These are phyloP conservation scores for Daktulosphaira vitifoliae DNA, from an alignment of 1,140 invertebrate species.

Conservation along the genomic window DNA sequence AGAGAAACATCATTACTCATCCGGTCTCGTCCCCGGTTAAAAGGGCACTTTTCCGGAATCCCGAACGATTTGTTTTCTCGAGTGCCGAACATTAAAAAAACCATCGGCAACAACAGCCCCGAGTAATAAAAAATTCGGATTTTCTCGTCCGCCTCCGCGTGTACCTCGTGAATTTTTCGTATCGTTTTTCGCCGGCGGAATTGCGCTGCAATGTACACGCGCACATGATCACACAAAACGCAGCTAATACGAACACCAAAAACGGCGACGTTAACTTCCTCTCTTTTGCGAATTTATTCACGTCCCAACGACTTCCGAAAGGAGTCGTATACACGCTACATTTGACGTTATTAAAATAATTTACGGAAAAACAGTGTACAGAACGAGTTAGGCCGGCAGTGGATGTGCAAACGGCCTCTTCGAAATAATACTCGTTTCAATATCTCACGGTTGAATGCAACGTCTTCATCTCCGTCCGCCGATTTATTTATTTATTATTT, in stretches of 20 bases:
- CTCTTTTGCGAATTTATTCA: conserved; percentile 31
- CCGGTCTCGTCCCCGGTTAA: conserved; percentile 30
- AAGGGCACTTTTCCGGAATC: conserved; percentile 33
- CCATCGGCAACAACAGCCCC: background rate
- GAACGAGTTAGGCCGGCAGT: background rate
- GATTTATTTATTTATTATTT: conserved; percentile 24
- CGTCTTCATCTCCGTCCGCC: background rate
- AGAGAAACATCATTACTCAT: conserved; percentile 31
- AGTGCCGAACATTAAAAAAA: conserved; percentile 34
- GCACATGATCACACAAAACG: background rate
- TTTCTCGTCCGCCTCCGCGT: background rate
- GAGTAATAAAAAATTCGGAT: conserved; percentile 29
- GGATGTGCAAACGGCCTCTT: background rate
- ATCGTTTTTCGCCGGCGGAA: too few relatives aligned
- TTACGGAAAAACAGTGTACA: conserved; percentile 12
- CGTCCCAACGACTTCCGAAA: conserved; percentile 29
- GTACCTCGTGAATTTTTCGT: too few relatives aligned
- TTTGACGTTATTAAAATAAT: conserved; percentile 33
- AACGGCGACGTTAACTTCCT: conserved; percentile 31
- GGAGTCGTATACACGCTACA: conserved; percentile 21
- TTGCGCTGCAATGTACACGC: too few relatives aligned
- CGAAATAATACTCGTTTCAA: conserved; percentile 29
- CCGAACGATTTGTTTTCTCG: conserved; percentile 33
- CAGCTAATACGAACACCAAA: conserved; percentile 17
- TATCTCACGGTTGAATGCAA: conserved; percentile 30